Evolutionary conservation across 1,140 invertebrate species (phyloP).

Genomic region (Aplysia californica): DNA sequence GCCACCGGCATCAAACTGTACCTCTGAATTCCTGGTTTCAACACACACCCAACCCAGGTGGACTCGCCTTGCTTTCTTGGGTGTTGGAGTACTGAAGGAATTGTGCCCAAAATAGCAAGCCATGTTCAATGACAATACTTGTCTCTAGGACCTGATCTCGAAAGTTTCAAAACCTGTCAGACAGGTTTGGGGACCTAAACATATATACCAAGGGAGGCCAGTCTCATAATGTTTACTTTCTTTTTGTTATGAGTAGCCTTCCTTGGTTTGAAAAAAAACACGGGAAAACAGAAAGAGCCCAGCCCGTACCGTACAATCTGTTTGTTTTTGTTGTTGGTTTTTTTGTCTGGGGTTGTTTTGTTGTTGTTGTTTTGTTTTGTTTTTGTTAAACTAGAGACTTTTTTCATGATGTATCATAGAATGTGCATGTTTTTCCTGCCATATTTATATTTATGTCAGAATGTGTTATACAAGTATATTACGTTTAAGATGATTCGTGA

Average conservation of each 20-base stretch:
- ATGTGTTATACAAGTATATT: too few species aligned
- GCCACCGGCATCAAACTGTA: background rate
- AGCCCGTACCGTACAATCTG: background rate
- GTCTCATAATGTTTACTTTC: background rate
- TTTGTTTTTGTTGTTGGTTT: background rate
- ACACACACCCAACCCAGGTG: constrained; percentile 23
- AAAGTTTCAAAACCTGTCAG: constrained; percentile 12
- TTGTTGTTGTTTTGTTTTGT: too few species aligned
- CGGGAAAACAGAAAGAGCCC: background rate
- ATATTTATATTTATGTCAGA: too few species aligned
- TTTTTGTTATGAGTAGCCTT: background rate
- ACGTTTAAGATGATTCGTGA: too few species aligned
- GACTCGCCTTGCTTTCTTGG: constrained; percentile 12
- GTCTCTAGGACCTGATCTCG: background rate
- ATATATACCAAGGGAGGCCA: background rate
- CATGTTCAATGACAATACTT: too few species aligned
- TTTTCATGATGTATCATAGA: too few species aligned
- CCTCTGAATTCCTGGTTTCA: background rate
- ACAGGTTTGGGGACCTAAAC: constrained; percentile 25
- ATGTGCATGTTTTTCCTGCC: too few species aligned
- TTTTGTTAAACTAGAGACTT: too few species aligned
- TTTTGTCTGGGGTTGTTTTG: background rate
- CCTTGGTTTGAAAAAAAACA: background rate
- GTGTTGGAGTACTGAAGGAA: constrained; percentile 17
- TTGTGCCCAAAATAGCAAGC: constrained; percentile 29